Evolutionary conservation across 2,888 invertebrate species (phyloP), one percentile per base, ranked within the genome.

Genomic region (Chirona hameri): DNA sequence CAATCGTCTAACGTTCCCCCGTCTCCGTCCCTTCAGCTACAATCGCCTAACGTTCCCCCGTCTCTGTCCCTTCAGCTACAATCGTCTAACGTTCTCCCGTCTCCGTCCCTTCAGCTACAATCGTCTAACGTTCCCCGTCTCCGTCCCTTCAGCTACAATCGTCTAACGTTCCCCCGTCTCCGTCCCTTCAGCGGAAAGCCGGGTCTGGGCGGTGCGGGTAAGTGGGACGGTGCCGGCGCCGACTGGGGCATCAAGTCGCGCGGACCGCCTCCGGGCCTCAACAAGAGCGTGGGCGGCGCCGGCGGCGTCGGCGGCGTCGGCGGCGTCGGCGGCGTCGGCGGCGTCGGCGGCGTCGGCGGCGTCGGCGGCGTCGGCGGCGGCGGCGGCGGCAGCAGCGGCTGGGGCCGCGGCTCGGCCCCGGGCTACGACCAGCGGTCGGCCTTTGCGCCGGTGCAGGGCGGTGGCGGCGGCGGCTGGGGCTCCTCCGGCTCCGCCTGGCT

Each of bases 131-230:
- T 39, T 2, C n/a, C n/a, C n/a, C n/a, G n/a, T n/a, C n/a, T n/a
- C n/a, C n/a, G n/a, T n/a, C n/a, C n/a, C n/a, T n/a, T n/a, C n/a
- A n/a, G n/a, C n/a, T 39, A 2, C 39, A 39, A 39, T 39, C 39
- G 4, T 39, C 39, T 39, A 39, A 39, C 39, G 4, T 39, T 2
- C 39, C 39, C 39, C 39, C 39, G 39, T 39, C 52, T 52, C 15
- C 5, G 3, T 52, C 9, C 21, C 18, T 9, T 24, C 76, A 76
- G 76, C 24, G 46, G 46, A 0, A 76, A 76, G 39, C 76, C 39
- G 18, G 72, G 72, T 31, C 39, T 76, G 76, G 39, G 27, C 76
- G 98, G 90, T 98, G 98, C 84, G 98, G 82, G 98, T 97, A 85
- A 88, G 88, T 84, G 86, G 96, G 94, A 86, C 94, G 86, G 87